These are phyloP conservation scores for Cotesia congregata DNA, from an alignment of 2,888 invertebrate genomes.

Conservation along the genomic window DNA sequence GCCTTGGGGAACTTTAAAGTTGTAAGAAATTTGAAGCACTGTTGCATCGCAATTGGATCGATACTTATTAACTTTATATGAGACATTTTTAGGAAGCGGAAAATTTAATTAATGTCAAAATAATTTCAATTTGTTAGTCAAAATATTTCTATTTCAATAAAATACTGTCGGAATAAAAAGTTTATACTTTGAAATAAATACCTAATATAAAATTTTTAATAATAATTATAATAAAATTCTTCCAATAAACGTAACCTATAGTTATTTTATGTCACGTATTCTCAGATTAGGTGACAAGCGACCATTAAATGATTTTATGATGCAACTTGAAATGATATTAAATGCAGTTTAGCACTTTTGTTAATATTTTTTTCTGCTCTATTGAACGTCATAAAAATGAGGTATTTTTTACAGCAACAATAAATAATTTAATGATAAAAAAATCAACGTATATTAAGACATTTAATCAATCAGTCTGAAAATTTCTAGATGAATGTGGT, in stretches of 20 bases:
- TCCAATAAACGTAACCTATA: background rate
- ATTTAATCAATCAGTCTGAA: conserved; percentile 22
- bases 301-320: background rate
- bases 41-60: too few species aligned
- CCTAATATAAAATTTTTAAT: background rate
- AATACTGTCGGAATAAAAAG: background rate
- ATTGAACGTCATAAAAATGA: conserved; percentile 9
- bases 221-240: background rate
- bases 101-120: too few species aligned
- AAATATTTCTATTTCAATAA: too few species aligned
- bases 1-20: too few species aligned
- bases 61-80: too few species aligned
- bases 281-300: background rate
- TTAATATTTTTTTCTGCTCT: background rate
- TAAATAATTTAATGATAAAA: background rate
- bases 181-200: background rate
- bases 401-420: background rate
- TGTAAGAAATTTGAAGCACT: too few species aligned
- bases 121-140: too few species aligned
- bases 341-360: conserved; percentile 9
- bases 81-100: too few species aligned
- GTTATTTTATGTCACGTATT: background rate
- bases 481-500: conserved; percentile 20
- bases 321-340: background rate
- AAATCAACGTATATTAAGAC: background rate